Evolutionary conservation across 1,140 invertebrate species (phyloP).

Genomic region (Anthonomus grandis): DNA sequence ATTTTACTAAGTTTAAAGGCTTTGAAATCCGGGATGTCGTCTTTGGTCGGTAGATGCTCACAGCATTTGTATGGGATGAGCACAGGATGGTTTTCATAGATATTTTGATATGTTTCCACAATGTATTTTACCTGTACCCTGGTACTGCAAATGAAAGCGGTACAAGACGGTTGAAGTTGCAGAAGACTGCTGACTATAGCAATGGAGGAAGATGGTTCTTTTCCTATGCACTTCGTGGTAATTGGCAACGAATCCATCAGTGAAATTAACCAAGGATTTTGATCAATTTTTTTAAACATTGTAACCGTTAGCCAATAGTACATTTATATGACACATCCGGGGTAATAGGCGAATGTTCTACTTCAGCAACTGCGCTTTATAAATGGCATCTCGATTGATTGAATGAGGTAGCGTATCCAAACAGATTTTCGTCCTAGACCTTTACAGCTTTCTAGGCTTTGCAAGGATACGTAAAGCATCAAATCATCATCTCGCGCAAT

Average conservation of each 20-base stretch:
- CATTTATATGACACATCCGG: neutral
- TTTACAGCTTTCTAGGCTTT: conserved; percentile 5
- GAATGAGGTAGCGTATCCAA: too few relatives aligned
- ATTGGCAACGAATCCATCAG: neutral
- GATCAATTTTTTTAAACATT: neutral
- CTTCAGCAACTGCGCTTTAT: neutral
- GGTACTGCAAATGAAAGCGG: neutral
- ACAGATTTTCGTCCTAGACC: neutral
- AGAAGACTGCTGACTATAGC: neutral
- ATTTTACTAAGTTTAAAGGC: too few relatives aligned
- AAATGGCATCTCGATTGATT: conserved; percentile 1
- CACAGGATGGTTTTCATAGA: neutral
- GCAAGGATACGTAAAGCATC: conserved; percentile 3
- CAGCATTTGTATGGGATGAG: neutral
- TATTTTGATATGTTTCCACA: neutral
- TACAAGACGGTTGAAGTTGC: too few relatives aligned
- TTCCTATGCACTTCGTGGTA: neutral
- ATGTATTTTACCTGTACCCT: neutral
- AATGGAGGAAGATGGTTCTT: too few relatives aligned
- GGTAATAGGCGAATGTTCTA: neutral
- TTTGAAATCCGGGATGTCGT: neutral
- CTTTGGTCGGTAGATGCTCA: neutral
- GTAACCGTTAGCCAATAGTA: neutral
- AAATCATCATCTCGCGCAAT: too few relatives aligned
- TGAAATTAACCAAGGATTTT: neutral